These are phyloP conservation scores for Phrynosoma blainvillii DNA, from an alignment of 2,113 vertebrate species.

Conservation along the genomic window DNA sequence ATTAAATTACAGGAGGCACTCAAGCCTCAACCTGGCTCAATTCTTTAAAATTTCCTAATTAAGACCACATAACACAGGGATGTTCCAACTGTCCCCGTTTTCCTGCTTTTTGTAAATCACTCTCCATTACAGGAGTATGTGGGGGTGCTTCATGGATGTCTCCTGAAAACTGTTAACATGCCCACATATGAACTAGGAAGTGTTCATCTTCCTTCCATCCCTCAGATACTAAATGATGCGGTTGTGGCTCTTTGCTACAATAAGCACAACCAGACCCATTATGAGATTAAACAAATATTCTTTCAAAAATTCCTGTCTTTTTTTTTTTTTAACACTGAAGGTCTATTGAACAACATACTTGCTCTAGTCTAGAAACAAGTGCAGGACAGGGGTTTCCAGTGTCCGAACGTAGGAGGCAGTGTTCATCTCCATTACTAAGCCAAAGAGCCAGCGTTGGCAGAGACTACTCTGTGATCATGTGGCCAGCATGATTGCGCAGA, in stretches of 20 bases:
- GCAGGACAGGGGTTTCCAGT: background rate
- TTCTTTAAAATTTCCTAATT: background rate
- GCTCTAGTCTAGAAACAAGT: background rate
- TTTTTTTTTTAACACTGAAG: background rate
- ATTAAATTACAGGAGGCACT: too few relatives aligned
- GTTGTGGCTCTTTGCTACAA: background rate
- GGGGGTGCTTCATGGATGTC: background rate
- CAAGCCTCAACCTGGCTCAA: too few relatives aligned
- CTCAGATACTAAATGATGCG: background rate
- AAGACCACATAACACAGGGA: background rate
- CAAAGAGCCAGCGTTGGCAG: too few relatives aligned
- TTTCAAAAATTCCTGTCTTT: background rate
- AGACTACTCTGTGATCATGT: too few relatives aligned
- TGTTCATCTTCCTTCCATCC: background rate
- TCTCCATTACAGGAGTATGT: background rate
- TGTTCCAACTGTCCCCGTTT: background rate
- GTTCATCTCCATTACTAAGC: too few relatives aligned
- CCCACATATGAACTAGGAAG: background rate
- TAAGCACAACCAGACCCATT: background rate
- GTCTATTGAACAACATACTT: background rate
- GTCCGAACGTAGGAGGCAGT: too few relatives aligned
- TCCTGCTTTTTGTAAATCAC: background rate
- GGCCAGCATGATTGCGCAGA: too few relatives aligned
- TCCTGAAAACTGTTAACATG: background rate
- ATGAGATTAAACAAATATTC: background rate